A percentile compares a stretch with the other conserved stretches of the same genome.
phyloP scores from a whole-genome alignment of 2,113 vertebrate species.

The Physeter macrocephalus region DNA sequence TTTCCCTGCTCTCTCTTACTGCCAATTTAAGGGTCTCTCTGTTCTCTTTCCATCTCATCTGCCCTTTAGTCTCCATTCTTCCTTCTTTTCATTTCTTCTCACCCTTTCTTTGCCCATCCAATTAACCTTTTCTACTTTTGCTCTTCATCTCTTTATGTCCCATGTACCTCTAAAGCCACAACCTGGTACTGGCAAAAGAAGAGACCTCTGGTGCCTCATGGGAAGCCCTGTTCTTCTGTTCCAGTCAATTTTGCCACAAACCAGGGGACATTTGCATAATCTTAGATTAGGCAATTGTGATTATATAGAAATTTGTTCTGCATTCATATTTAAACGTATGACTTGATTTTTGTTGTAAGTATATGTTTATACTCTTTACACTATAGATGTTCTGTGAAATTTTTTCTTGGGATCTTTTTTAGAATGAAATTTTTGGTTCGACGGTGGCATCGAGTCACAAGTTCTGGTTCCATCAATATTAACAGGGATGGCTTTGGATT shows the following conservation, averaged over 20 bases:
- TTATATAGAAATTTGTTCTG: neutral
- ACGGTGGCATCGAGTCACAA: conserved; percentile 91
- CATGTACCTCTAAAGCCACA: neutral
- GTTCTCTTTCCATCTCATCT: neutral
- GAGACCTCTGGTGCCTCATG: neutral
- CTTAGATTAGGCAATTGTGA: neutral
- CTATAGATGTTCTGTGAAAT: neutral
- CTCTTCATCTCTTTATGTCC: neutral
- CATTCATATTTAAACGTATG: neutral
- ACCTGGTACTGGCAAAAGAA: neutral
- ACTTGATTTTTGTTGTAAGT: neutral
- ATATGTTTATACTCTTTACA: neutral
- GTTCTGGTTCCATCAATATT: conserved; percentile 76
- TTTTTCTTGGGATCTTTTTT: conserved; percentile 50
- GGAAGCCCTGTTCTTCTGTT: neutral
- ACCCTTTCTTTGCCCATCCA: neutral
- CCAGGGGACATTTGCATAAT: neutral
- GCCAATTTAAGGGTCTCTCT: neutral
- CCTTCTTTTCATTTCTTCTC: neutral
- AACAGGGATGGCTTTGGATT: conserved; percentile 87
- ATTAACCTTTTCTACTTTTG: neutral
- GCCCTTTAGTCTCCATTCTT: neutral
- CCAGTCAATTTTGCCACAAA: neutral
- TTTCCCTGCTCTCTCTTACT: neutral
- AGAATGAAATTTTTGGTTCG: conserved; percentile 97